Base-by-base conservation (phyloP, 1,140 invertebrate species). In the Adelges cooleyi region DNA sequence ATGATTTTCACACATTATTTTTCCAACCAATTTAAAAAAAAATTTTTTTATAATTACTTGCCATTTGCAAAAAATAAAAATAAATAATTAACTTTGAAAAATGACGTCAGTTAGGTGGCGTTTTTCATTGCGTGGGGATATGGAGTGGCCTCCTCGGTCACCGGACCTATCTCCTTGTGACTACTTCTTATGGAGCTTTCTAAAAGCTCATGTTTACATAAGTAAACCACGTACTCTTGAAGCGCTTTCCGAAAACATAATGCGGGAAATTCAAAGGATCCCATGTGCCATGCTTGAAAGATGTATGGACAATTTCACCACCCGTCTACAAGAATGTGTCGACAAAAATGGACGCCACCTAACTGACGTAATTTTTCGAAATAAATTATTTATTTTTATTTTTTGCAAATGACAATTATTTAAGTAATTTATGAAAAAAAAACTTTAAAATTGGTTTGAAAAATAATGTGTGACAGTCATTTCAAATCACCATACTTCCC, bases 81-180 rank as follows among this genome's bases (percentile, higher is more conserved):
- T n/a, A n/a, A n/a, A n/a, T n/a, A n/a, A n/a, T n/a, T n/a, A n/a
- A n/a, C n/a, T n/a, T n/a, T n/a, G n/a, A n/a, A n/a, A n/a, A n/a
- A n/a, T n/a, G n/a, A n/a, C n/a, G n/a, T n/a, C n/a, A n/a, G n/a
- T n/a, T 20, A 13, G 22, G n/a, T 8, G 13, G 13, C 52, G 38
- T 8, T 71, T 69, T 50, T 68, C 69, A n/a, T 51, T 68, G 42
- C 50, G 25, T 67, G 59, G 67, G 25, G 44, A 67, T 36, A 15
- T 40, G 13, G 29, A 27, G 23, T 62, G 48, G 38, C 48, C 22
- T 13, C n/a, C 48, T 40, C n/a, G 48, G 25, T 33, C 13, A 40
- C 54, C 54, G 5, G 48, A 65, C 22, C 49, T 67, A 10, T 20
- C 17, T 1, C 9, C 27, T 33, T 52, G 50, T 42, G 33, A 40